These are phyloP conservation scores for Bufo bufo DNA, from an alignment of 2,113 vertebrate species.

Conservation along the genomic window DNA sequence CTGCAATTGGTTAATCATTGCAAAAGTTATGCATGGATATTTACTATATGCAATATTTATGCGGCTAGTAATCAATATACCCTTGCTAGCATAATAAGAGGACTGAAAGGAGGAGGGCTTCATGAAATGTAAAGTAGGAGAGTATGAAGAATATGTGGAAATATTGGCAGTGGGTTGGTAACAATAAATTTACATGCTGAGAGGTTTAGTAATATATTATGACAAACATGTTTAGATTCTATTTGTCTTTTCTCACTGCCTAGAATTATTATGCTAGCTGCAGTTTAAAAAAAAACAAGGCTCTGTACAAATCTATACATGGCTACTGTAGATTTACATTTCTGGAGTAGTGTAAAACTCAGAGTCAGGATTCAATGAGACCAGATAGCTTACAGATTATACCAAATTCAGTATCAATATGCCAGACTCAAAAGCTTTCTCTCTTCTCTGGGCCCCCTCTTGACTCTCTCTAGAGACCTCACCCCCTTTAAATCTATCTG, in stretches of 20 bases:
- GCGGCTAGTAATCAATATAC: background rate
- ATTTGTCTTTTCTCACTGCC: background rate
- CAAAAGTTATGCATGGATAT: background rate
- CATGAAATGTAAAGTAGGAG: background rate
- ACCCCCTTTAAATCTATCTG: no score
- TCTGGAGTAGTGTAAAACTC: background rate
- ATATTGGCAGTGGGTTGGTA: constrained; percentile 7
- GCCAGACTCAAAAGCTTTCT: no score
- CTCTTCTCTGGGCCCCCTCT: no score
- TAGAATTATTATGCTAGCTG: background rate
- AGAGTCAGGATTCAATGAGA: no score
- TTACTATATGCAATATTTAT: background rate
- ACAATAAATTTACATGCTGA: constrained; percentile 12
- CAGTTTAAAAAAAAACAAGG: background rate
- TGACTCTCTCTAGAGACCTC: no score
- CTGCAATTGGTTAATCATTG: background rate
- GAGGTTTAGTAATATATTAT: constrained; percentile 2
- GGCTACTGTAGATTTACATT: background rate
- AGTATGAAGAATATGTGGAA: constrained; percentile 14
- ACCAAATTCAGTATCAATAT: no score
- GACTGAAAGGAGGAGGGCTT: background rate
- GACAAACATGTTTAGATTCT: background rate
- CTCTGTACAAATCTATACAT: background rate
- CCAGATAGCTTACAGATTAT: no score
- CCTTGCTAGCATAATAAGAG: background rate